Evolutionary conservation across 2,888 invertebrate genomes (phyloP).

Genomic region (Cancer borealis): DNA sequence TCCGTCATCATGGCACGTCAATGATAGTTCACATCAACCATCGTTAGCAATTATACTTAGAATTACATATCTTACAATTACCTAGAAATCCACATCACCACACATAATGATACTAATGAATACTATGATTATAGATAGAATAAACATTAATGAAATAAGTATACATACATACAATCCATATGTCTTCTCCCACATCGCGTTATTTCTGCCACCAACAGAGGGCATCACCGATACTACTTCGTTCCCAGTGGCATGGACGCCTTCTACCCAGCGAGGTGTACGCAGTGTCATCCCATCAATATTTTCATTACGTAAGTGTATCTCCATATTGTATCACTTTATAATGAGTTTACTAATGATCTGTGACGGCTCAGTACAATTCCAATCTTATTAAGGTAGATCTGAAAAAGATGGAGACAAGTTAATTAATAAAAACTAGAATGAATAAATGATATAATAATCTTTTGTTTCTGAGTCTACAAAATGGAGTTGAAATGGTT

Average conservation of each 20-base stretch:
- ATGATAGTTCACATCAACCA: too few species aligned
- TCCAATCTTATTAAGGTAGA: background rate
- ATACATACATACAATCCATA: too few species aligned
- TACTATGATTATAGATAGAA: too few species aligned
- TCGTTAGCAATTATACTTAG: too few species aligned
- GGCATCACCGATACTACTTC: background rate
- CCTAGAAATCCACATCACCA: too few species aligned
- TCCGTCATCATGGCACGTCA: too few species aligned
- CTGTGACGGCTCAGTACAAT: background rate
- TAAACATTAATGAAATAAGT: too few species aligned
- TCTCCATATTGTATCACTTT: background rate
- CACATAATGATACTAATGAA: too few species aligned
- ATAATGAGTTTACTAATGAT: background rate
- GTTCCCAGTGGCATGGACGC: background rate
- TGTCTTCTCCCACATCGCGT: too few species aligned
- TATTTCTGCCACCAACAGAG: background rate
- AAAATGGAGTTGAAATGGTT: background rate
- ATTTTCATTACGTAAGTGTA: background rate
- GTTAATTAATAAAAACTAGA: background rate
- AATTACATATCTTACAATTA: too few species aligned
- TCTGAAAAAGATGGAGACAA: background rate
- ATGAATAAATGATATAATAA: conserved; percentile 20
- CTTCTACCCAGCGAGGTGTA: background rate
- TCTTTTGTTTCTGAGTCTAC: background rate
- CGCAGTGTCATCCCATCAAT: too few species aligned